Percentiles rank a stretch among this genome's conserved stretches.
Evolutionary conservation across 2,113 vertebrate species (phyloP).

Genomic region (Atlantisia rogersi): DNA sequence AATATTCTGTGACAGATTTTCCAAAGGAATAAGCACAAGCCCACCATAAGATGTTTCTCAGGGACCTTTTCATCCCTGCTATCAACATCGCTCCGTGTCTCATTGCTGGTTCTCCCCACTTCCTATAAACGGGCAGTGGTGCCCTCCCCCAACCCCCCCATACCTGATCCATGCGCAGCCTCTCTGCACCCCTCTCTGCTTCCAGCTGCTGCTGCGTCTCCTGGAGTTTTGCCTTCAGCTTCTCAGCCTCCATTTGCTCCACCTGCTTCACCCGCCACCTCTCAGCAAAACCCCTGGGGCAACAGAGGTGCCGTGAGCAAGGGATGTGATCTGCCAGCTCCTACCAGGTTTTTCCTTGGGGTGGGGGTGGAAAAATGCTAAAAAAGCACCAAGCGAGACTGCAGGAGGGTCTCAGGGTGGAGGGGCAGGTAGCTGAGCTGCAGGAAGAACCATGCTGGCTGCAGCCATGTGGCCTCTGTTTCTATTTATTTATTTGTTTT

Average conservation of each 20-base stretch:
- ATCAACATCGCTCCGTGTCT: neutral
- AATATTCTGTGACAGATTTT: neutral
- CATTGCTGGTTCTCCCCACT: accelerated
- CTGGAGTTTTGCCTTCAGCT: constrained; percentile 70
- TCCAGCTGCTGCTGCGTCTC: constrained; percentile 71
- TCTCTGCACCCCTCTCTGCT: constrained; percentile 58
- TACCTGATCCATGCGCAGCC: constrained; percentile 69
- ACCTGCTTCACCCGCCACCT: constrained; percentile 35
- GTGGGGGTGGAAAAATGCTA: neutral
- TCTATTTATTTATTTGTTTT: neutral
- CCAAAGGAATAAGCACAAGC: neutral
- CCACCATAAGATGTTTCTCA: neutral
- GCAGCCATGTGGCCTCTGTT: neutral
- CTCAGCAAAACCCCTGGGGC: constrained; percentile 42
- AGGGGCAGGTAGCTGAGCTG: neutral
- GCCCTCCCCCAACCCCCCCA: accelerated
- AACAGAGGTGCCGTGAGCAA: neutral
- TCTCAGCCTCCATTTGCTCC: constrained; percentile 68
- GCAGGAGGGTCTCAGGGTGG: neutral
- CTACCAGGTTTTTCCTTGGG: neutral
- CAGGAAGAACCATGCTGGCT: neutral
- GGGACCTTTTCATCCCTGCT: neutral
- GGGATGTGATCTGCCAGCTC: neutral
- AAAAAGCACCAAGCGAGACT: accelerated
- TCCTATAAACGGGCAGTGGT: neutral